Conservation (phyloP, 2,797 vertebrate genomes). For the Heterohyrax brucei region DNA sequence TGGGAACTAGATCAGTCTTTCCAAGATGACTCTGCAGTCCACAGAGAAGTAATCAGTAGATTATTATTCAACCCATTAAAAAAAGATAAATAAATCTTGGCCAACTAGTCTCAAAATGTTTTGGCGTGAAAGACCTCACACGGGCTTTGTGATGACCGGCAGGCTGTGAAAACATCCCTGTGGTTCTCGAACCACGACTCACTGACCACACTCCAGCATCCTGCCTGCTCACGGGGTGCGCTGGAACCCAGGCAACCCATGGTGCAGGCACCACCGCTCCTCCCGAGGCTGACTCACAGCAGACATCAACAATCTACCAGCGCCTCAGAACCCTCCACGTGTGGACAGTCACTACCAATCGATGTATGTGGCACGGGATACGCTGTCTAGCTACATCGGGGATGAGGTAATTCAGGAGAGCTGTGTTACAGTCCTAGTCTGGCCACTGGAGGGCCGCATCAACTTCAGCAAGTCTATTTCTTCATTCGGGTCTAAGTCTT, state of each 20-base stretch:
- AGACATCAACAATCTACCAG: neutral
- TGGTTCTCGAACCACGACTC: neutral
- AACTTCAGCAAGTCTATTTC: neutral
- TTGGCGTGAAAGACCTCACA: neutral
- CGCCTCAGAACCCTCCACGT: neutral
- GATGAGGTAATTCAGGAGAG: neutral
- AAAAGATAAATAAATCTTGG: neutral
- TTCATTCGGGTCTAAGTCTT: neutral
- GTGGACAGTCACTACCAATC: neutral
- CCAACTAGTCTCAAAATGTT: neutral
- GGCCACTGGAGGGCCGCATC: neutral
- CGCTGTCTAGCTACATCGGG: neutral
- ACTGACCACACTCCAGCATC: neutral
- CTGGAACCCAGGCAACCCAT: no score
- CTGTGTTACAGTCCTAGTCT: conserved; percentile 4
- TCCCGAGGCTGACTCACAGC: neutral
- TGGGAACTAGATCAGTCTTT: neutral
- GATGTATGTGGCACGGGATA: neutral
- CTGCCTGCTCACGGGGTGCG: neutral
- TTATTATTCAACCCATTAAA: neutral
- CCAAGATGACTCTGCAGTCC: neutral
- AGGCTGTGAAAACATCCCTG: neutral
- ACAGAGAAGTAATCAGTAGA: neutral
- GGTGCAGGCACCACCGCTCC: neutral
- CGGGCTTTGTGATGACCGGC: neutral